These are phyloP conservation scores for Plutella xylostella DNA, from an alignment of 2,888 invertebrate genomes.

Conservation along the genomic window DNA sequence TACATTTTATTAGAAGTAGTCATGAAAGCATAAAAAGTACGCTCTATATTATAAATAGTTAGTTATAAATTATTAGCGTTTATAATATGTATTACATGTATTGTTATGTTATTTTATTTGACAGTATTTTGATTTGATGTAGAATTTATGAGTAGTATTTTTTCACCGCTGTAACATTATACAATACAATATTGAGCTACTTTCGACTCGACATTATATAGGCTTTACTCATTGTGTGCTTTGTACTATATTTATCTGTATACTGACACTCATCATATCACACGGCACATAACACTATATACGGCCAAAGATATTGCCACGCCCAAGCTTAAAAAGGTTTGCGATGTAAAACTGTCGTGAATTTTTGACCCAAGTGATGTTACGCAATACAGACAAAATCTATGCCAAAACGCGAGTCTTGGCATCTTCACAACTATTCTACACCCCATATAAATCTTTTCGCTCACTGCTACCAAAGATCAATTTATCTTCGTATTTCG, in stretches of 20 bases:
- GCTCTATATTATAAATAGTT: too few species aligned
- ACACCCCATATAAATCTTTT: too few species aligned
- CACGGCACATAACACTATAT: too few species aligned
- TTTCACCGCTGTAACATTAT: too few species aligned
- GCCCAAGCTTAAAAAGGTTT: neutral
- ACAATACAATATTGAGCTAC: too few species aligned
- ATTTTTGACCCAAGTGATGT: neutral
- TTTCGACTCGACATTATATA: neutral
- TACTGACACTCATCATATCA: too few species aligned
- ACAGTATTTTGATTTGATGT: neutral
- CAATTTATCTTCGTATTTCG: too few species aligned
- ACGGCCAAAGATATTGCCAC: neutral
- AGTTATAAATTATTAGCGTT: too few species aligned
- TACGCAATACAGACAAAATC: constrained; percentile 5
- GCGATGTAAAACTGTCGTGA: neutral
- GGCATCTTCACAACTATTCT: constrained; percentile 3
- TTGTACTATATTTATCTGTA: neutral
- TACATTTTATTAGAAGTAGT: too few species aligned
- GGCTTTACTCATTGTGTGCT: neutral
- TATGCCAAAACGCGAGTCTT: constrained; percentile 2
- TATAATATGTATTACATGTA: neutral
- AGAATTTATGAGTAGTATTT: neutral
- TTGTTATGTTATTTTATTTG: neutral
- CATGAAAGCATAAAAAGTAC: too few species aligned
- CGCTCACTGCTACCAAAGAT: too few species aligned